phyloP scores from a whole-genome alignment of 2,113 vertebrate species.

The Diphyllodes magnificus region DNA sequence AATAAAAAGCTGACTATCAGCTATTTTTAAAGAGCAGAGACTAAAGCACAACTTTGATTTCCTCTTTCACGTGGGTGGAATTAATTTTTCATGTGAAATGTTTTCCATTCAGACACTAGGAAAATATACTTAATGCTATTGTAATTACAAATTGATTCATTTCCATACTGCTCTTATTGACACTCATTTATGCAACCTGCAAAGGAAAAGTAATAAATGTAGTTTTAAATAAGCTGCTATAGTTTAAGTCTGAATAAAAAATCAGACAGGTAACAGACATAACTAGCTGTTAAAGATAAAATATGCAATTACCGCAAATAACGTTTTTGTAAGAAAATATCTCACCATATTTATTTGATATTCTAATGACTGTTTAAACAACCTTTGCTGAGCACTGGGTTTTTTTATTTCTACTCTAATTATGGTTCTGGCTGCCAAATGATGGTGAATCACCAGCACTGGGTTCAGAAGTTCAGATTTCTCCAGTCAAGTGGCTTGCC shows the following conservation, averaged over 20 bases:
- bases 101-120: neutral
- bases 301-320: neutral
- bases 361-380: neutral
- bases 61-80: conserved; percentile 30
- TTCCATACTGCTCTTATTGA: conserved; percentile 2
- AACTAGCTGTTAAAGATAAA: neutral
- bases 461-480: neutral
- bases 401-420: neutral
- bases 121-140: conserved; percentile 28
- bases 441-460: neutral
- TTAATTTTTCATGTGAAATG: conserved; percentile 28
- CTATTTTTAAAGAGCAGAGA: conserved; percentile 21
- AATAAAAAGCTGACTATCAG: neutral
- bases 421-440: neutral
- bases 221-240: conserved; percentile 13
- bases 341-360: neutral
- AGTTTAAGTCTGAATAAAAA: neutral
- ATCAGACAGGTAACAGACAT: neutral
- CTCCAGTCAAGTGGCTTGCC: neutral
- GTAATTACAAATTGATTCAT: conserved; percentile 31
- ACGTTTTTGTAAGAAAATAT: neutral
- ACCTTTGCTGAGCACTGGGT: neutral
- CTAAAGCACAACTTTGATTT: neutral
- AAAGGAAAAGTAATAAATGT: neutral
- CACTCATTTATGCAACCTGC: neutral